phyloP scores from a whole-genome alignment of 2,888 invertebrate genomes.

The Neoascia interrupta region DNA sequence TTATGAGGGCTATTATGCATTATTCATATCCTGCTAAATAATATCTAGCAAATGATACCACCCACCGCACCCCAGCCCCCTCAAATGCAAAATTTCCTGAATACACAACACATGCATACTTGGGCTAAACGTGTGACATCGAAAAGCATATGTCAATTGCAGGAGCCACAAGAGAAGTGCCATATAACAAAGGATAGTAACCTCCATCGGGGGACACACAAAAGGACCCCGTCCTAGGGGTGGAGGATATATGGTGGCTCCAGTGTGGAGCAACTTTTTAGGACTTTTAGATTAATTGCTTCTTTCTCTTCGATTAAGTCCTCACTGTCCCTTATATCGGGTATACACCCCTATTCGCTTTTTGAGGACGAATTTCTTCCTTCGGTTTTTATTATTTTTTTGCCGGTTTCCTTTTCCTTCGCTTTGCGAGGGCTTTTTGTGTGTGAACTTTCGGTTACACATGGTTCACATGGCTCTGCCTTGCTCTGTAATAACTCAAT shows the following conservation, averaged over 20 bases:
- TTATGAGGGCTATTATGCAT: conserved; percentile 44
- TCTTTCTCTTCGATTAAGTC: conserved; percentile 55
- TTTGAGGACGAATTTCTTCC: background rate
- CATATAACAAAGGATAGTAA: conserved; percentile 22
- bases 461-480: conserved; percentile 43
- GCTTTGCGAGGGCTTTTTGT: conserved; percentile 5
- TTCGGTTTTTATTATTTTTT: background rate
- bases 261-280: conserved; percentile 30
- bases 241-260: conserved; percentile 19
- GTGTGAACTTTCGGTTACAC: conserved; percentile 33
- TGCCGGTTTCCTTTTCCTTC: conserved; percentile 17
- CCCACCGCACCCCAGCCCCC: background rate
- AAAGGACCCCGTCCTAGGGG: conserved; percentile 50
- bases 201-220: conserved; percentile 29
- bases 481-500: conserved; percentile 64
- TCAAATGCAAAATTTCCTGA: conserved; percentile 14
- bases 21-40: conserved; percentile 37
- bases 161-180: conserved; percentile 29
- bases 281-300: conserved; percentile 67
- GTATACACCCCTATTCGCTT: background rate
- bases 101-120: background rate
- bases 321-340: background rate
- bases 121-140: conserved; percentile 16
- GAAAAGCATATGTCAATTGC: conserved; percentile 63
- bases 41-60: background rate